Percentiles rank a stretch among this genome's conserved stretches.
These are phyloP conservation scores for Toxotes lorentzi DNA, from an alignment of 2,797 vertebrate species.

Conservation along the genomic window DNA sequence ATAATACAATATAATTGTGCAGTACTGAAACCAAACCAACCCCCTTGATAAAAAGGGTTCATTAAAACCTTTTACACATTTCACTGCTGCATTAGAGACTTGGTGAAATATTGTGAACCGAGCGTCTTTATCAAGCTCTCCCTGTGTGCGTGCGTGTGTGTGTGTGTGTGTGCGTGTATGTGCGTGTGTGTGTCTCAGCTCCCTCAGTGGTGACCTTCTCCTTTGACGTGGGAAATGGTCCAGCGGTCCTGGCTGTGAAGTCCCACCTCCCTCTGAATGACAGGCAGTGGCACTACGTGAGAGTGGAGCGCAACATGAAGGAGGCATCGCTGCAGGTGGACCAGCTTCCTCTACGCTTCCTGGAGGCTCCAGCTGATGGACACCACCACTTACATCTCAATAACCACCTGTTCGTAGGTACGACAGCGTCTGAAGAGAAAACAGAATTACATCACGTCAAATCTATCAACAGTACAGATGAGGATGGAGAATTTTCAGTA, in stretches of 20 bases:
- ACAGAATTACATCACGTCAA: too few relatives aligned
- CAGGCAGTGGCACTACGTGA: conserved; percentile 92
- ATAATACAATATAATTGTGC: too few relatives aligned
- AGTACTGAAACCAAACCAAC: not conserved
- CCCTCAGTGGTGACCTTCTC: conserved; percentile 89
- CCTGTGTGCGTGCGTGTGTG: not conserved
- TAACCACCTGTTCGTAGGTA: conserved; percentile 93
- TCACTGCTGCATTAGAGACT: too few relatives aligned
- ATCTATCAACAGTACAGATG: too few relatives aligned
- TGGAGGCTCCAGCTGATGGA: conserved; percentile 84
- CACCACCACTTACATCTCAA: conserved; percentile 88
- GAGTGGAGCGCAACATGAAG: conserved; percentile 89
- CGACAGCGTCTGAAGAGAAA: not conserved
- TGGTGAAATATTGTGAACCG: too few relatives aligned
- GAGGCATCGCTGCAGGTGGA: conserved; percentile 91
- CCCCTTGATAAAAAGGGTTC: too few relatives aligned
- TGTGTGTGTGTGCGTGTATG: conserved; percentile 2
- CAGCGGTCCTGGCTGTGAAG: conserved; percentile 83
- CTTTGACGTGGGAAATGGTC: conserved; percentile 90
- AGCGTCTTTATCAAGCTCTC: conserved; percentile 13
- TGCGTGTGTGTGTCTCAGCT: conserved; percentile 75
- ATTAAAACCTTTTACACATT: too few relatives aligned
- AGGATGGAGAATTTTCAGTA: too few relatives aligned
- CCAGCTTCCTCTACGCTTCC: conserved; percentile 84
- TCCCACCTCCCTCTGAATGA: conserved; percentile 89